A percentile compares a stretch with the other conserved stretches of the same genome.
These are phyloP conservation scores for Actenoides lindsayi DNA, from an alignment of 2,113 vertebrate genomes.

Conservation along the genomic window DNA sequence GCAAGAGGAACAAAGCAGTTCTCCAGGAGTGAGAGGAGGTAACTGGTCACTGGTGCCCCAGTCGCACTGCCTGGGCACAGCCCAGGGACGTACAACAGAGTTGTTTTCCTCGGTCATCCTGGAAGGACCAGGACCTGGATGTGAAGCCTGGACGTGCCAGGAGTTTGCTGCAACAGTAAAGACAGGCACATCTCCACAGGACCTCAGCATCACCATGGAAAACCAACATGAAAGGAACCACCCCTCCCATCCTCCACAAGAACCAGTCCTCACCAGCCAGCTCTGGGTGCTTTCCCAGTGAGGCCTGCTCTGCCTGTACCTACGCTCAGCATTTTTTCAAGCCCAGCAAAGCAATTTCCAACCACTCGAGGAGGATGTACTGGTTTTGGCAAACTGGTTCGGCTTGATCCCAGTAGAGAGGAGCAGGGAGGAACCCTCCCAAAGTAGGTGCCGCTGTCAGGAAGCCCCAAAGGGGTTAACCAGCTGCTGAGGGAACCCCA, in stretches of 20 bases:
- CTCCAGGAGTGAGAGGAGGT: neutral
- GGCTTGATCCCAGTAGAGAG: neutral
- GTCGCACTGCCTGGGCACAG: neutral
- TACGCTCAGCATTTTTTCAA: neutral
- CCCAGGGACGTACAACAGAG: neutral
- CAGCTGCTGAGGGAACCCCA: neutral
- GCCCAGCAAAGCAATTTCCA: neutral
- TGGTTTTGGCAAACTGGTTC: neutral
- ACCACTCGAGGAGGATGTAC: neutral
- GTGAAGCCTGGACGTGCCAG: neutral
- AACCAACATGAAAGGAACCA: neutral
- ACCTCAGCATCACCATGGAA: neutral
- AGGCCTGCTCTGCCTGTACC: neutral
- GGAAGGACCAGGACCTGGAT: neutral
- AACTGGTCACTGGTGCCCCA: accelerated
- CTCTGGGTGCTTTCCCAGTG: neutral
- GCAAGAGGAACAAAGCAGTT: neutral
- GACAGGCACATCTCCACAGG: accelerated
- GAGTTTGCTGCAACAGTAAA: neutral
- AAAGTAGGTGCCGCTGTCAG: neutral
- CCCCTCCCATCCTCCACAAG: neutral
- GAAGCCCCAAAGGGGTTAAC: neutral
- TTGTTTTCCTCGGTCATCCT: neutral
- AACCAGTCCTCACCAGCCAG: neutral
- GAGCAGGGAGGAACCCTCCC: neutral